phyloP scores from a whole-genome alignment of 2,113 vertebrate species.

The Psettodes erumei region DNA sequence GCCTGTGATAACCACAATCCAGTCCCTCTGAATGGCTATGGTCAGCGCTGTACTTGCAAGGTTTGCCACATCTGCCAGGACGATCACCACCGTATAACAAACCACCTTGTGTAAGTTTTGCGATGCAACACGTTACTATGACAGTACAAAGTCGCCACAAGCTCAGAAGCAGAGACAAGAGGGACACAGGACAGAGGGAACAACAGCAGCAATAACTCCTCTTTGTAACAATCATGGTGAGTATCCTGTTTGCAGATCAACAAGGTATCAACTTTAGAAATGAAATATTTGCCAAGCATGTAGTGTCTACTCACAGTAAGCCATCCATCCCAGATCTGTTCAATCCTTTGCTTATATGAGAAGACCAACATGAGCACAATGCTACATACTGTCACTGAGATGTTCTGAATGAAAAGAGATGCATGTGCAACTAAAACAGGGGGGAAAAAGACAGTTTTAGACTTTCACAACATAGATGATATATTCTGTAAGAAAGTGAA shows the following conservation, averaged over 20 bases:
- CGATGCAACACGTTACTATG: conserved; percentile 86
- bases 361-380: conserved; percentile 82
- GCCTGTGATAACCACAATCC: conserved; percentile 83
- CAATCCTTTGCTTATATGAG: conserved; percentile 82
- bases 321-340: conserved; percentile 80
- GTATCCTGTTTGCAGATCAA: conserved; percentile 17
- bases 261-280: neutral
- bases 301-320: conserved; percentile 79
- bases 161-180: conserved; percentile 71
- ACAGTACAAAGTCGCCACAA: conserved; percentile 75
- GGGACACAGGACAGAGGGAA: conserved; percentile 55
- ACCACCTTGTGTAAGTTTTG: conserved; percentile 84
- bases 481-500: neutral
- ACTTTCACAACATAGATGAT: conserved; percentile 17
- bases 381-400: conserved; percentile 82
- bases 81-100: conserved; percentile 84
- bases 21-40: conserved; percentile 83
- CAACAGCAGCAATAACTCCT: conserved; percentile 55
- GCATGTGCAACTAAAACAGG: conserved; percentile 79
- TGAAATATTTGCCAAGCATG: conserved; percentile 1
- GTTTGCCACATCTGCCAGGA: conserved; percentile 83
- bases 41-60: conserved; percentile 81
- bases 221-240: conserved; percentile 26
- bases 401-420: conserved; percentile 84
- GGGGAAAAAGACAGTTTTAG: conserved; percentile 45